Evolutionary conservation across 2,113 vertebrate species (phyloP).

Genomic region (Brienomyrus longianalis): DNA sequence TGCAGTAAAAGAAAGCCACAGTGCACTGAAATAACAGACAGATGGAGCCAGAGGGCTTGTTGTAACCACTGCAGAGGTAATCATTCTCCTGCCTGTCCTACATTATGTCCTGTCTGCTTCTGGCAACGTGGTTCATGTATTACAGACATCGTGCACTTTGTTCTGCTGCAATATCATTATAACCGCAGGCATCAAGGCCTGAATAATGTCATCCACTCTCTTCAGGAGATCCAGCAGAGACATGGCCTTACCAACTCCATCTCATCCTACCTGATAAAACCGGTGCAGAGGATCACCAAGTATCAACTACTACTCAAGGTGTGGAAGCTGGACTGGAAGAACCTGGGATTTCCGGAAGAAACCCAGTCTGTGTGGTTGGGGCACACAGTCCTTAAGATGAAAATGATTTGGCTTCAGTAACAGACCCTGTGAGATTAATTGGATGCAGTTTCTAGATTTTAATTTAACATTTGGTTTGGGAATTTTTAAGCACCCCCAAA

Average conservation of each 20-base stretch:
- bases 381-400: background rate
- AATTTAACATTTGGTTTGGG: background rate
- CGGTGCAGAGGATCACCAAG: conserved; percentile 97
- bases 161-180: background rate
- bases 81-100: background rate
- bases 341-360: background rate
- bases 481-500: background rate
- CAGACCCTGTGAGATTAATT: background rate
- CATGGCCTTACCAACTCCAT: conserved; percentile 92
- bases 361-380: background rate
- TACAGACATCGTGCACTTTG: background rate
- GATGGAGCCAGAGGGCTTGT: conserved; percentile 29
- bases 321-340: conserved; percentile 16
- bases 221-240: conserved; percentile 92
- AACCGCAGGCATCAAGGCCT: background rate
- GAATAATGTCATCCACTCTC: conserved; percentile 14
- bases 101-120: background rate
- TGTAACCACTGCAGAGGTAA: background rate
- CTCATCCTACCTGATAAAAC: conserved; percentile 97
- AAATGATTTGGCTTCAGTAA: background rate
- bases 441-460: background rate
- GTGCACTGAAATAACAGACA: conserved; percentile 28
- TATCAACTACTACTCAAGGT: conserved; percentile 97
- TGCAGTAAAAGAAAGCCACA: background rate
- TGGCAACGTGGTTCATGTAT: background rate